Percentiles rank a stretch among this genome's conserved stretches.
Conservation (phyloP, 2,113 vertebrate species). For the Eleginops maclovinus region DNA sequence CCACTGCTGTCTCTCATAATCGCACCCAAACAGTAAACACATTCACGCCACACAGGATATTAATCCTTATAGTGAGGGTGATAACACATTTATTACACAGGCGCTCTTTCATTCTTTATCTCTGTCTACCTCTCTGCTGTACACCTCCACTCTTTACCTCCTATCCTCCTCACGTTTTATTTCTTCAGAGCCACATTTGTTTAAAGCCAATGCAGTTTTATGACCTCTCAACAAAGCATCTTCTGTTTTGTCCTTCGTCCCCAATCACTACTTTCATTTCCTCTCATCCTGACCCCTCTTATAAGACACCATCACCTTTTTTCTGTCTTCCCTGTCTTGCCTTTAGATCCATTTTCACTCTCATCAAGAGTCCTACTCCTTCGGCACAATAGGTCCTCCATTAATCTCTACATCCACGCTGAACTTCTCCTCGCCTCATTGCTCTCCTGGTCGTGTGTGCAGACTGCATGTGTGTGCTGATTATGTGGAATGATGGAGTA, state of each 20-base stretch:
- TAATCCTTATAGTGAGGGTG: slow-evolving; percentile 50
- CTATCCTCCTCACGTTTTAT: slow-evolving; percentile 2
- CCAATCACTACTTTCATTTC: slow-evolving; percentile 57
- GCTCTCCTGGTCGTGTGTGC: slow-evolving; percentile 24
- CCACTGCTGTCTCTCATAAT: slow-evolving; percentile 21
- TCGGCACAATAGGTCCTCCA: slow-evolving; percentile 1
- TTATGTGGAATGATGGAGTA: slow-evolving; percentile 55
- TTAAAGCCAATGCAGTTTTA: slow-evolving; percentile 58
- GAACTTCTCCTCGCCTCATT: slow-evolving; percentile 37
- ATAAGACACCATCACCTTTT: slow-evolving; percentile 6
- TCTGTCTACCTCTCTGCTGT: slow-evolving; percentile 4
- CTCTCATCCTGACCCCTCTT: slow-evolving; percentile 23
- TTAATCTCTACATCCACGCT: slow-evolving; percentile 28
- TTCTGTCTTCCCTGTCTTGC: neutral
- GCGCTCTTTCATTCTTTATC: slow-evolving; percentile 55
- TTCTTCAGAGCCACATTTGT: slow-evolving; percentile 41
- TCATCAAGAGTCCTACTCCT: neutral
- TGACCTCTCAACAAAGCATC: slow-evolving; percentile 49
- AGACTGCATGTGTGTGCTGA: slow-evolving; percentile 35
- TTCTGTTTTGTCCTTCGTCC: slow-evolving; percentile 20
- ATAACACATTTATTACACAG: slow-evolving; percentile 68
- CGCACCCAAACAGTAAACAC: slow-evolving; percentile 42
- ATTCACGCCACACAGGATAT: slow-evolving; percentile 73
- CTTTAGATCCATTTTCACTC: slow-evolving; percentile 22
- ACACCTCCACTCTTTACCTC: slow-evolving; percentile 5